phyloP scores from a whole-genome alignment of 1,140 invertebrate genomes.

The Dolichoris vasculosae region DNA sequence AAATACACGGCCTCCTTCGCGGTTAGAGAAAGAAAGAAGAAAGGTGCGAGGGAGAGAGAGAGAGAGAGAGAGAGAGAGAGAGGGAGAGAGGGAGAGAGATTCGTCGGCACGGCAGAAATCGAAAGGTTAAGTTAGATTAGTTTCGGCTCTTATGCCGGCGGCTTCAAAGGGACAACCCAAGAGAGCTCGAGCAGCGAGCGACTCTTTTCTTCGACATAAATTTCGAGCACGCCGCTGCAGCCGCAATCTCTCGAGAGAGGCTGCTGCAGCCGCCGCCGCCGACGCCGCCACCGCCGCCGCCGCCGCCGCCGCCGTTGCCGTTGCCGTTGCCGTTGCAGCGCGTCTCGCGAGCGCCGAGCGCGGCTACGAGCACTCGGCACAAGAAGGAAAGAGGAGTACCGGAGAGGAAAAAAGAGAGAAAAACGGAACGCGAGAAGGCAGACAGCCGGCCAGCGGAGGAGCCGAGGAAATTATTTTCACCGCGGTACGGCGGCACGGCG shows the following conservation, averaged over 20 bases:
- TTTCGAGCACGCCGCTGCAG: slow-evolving; percentile 45
- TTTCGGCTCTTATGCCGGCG: slow-evolving; percentile 55
- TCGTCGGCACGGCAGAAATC: slow-evolving; percentile 47
- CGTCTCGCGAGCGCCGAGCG: slow-evolving; percentile 20
- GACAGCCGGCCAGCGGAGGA: not conserved
- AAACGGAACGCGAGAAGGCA: not conserved
- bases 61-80: not conserved
- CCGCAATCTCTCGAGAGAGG: slow-evolving; percentile 21
- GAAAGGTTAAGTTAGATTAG: slow-evolving; percentile 57
- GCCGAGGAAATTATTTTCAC: slow-evolving; percentile 51
- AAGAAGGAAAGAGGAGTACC: too few species aligned
- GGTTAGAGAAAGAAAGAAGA: not conserved
- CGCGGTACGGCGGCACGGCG: slow-evolving; percentile 10
- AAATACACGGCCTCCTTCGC: not conserved
- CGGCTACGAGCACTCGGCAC: slow-evolving; percentile 4
- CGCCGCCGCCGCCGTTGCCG: not conserved
- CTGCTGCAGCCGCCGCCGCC: not conserved
- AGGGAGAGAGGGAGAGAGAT: not conserved
- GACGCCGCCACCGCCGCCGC: not conserved
- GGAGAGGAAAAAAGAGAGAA: not conserved
- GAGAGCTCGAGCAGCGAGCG: slow-evolving; percentile 11
- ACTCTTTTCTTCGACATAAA: slow-evolving; percentile 53
- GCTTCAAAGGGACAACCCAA: slow-evolving; percentile 51
- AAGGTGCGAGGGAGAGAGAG: slow-evolving; percentile 17
- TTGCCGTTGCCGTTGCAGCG: not conserved